phyloP scores from a whole-genome alignment of 2,888 invertebrate genomes.

The Scaptomyza tumidula region DNA sequence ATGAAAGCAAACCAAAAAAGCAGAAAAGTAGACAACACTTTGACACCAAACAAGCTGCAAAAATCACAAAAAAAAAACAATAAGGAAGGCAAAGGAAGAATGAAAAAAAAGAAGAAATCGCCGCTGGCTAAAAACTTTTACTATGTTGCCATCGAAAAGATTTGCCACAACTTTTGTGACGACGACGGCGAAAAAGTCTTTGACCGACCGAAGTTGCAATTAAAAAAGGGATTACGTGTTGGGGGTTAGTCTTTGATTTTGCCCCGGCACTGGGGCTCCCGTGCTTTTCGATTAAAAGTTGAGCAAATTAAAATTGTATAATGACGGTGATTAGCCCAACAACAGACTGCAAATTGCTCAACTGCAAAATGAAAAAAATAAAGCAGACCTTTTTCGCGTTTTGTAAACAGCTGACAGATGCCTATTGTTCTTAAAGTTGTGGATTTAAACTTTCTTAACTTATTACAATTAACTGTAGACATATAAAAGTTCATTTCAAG shows the following conservation, averaged over 20 bases:
- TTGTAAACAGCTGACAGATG: constrained; percentile 4
- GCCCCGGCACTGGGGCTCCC: constrained; percentile 27
- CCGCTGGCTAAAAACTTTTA: constrained; percentile 64
- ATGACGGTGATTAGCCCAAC: constrained; percentile 72
- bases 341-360: constrained; percentile 48
- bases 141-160: constrained; percentile 55
- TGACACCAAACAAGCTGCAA: constrained; percentile 57
- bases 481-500: background rate
- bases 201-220: constrained; percentile 66
- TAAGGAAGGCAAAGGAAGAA: constrained; percentile 10
- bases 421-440: background rate
- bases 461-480: background rate
- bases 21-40: constrained; percentile 70
- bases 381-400: background rate
- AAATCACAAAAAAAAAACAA: background rate
- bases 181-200: constrained; percentile 32
- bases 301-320: constrained; percentile 75
- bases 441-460: background rate
- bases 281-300: constrained; percentile 73
- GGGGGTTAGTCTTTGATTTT: constrained; percentile 56
- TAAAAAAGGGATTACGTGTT: constrained; percentile 76
- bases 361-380: background rate
- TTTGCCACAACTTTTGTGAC: constrained; percentile 58
- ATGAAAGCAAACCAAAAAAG: constrained; percentile 45
- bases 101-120: constrained; percentile 36